Conservation (phyloP, 2,888 invertebrate species). For the Petrophora chlorosata region DNA sequence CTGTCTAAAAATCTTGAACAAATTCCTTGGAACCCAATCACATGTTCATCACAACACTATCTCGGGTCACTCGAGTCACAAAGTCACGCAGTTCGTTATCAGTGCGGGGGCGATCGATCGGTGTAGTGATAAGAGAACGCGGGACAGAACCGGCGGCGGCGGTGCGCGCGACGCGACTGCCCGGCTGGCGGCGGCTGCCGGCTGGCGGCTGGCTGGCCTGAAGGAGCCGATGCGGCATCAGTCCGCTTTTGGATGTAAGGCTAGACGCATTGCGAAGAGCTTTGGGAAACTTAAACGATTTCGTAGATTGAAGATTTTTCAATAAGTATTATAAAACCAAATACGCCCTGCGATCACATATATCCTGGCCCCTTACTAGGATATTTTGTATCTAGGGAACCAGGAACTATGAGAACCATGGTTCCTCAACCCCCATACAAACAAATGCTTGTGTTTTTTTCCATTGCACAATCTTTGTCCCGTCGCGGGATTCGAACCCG, state of each 20-base stretch:
- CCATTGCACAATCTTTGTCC: too few relatives aligned
- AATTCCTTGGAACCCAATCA: constrained; percentile 41
- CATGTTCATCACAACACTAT: constrained; percentile 61
- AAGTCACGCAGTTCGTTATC: constrained; percentile 56
- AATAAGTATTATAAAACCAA: too few relatives aligned
- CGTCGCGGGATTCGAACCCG: too few relatives aligned
- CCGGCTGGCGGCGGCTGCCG: constrained; percentile 20
- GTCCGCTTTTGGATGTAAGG: constrained; percentile 10
- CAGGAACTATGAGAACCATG: too few relatives aligned
- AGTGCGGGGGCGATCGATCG: constrained; percentile 69
- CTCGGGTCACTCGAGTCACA: constrained; percentile 57
- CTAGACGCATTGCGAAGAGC: constrained; percentile 12
- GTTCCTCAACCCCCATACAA: too few relatives aligned
- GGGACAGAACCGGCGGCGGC: constrained; percentile 52
- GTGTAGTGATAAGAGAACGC: constrained; percentile 68
- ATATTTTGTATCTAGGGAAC: too few relatives aligned
- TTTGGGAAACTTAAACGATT: background rate
- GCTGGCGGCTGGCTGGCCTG: background rate
- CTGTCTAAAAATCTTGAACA: constrained; percentile 12
- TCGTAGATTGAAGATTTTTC: background rate
- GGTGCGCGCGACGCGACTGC: constrained; percentile 76
- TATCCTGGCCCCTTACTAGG: too few relatives aligned
- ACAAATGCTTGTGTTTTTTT: too few relatives aligned
- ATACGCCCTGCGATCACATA: too few relatives aligned
- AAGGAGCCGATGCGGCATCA: constrained; percentile 17